Evolutionary conservation across 35 echinoderm and acorn worm species (phyloP).

Genomic region (Apostichopus californicus): DNA sequence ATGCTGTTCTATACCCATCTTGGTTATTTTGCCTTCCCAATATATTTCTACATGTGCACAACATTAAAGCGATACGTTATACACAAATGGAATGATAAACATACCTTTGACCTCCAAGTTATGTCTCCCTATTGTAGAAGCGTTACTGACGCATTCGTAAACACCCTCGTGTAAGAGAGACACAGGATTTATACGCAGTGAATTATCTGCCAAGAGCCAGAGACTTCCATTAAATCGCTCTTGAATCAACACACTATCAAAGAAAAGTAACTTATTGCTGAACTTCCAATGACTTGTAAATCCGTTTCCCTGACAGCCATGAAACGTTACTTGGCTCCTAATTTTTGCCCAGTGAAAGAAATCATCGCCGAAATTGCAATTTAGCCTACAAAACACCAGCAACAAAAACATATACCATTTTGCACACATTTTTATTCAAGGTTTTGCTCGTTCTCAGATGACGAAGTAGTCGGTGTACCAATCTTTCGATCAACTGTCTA

Average conservation of each 20-base stretch:
- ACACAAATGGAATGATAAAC: no score
- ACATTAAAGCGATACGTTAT: no score
- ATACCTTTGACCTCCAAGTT: background rate
- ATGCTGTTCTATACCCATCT: no score
- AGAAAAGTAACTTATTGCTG: background rate
- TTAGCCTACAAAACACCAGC: background rate
- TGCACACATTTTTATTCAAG: no score
- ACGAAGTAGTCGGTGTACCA: no score
- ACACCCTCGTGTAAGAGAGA: background rate
- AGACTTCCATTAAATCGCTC: background rate
- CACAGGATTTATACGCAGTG: background rate
- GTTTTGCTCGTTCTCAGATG: no score
- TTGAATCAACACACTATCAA: background rate
- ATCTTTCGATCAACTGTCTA: no score
- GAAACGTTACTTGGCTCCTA: background rate
- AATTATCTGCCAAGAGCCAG: background rate
- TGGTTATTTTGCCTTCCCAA: no score
- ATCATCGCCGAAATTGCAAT: background rate
- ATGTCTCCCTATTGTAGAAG: background rate
- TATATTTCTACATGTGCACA: no score
- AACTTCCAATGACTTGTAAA: background rate
- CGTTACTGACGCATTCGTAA: background rate
- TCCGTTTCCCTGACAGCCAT: background rate
- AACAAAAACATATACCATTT: background rate
- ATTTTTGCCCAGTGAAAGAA: background rate